phyloP scores from a whole-genome alignment of 2,797 vertebrate species.

The Bradypodion ventrale region DNA sequence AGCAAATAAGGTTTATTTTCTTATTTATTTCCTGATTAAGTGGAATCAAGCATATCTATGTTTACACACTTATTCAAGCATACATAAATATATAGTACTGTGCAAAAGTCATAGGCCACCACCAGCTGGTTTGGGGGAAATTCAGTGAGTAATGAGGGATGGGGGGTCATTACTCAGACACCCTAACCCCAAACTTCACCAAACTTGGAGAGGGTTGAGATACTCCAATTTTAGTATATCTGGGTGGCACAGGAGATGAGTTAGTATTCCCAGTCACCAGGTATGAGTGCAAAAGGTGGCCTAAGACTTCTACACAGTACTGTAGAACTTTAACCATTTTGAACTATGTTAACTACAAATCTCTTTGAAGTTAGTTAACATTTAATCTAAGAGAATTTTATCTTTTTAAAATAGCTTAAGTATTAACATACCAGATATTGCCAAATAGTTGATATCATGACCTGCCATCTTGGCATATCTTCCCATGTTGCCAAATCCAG shows the following conservation, averaged over 20 bases:
- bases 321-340: not conserved
- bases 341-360: not conserved
- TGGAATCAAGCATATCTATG: not conserved
- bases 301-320: too few relatives aligned
- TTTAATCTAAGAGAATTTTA: not conserved
- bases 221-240: too few relatives aligned
- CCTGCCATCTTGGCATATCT: constrained; percentile 81
- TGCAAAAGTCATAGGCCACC: too few relatives aligned
- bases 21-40: not conserved
- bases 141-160: too few relatives aligned
- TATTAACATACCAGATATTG: constrained; percentile 85
- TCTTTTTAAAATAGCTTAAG: not conserved
- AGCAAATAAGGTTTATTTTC: not conserved
- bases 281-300: too few relatives aligned
- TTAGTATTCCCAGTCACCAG: too few relatives aligned
- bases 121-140: too few relatives aligned
- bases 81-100: not conserved
- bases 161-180: too few relatives aligned
- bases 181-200: too few relatives aligned
- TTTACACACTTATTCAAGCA: not conserved
- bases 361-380: not conserved
- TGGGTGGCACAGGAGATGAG: too few relatives aligned
- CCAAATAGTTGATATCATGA: constrained; percentile 95
- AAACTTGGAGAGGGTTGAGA: too few relatives aligned
- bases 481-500: constrained; percentile 91